Evolutionary conservation across 2,888 invertebrate genomes (phyloP).

Genomic region (Timema cristinae): DNA sequence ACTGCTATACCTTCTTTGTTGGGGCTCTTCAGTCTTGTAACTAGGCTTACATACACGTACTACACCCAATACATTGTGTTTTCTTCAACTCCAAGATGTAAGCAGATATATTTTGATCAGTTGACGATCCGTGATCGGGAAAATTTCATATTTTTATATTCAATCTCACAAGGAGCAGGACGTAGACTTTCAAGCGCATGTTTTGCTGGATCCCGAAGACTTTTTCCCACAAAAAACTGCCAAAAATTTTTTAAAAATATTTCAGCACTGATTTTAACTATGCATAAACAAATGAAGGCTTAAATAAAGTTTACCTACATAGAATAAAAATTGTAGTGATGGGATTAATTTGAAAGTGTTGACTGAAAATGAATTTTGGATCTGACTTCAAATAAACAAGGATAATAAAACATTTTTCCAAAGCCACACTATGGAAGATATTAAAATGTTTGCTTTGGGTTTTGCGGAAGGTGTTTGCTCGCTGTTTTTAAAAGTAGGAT

Average conservation of each 20-base stretch:
- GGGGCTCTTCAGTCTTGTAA: constrained; percentile 88
- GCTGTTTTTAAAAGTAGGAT: too few species aligned
- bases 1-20: constrained; percentile 86
- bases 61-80: constrained; percentile 92
- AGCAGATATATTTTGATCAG: constrained; percentile 87
- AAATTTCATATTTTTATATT: constrained; percentile 95
- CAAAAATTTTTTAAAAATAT: not conserved
- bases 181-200: constrained; percentile 90
- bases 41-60: constrained; percentile 98
- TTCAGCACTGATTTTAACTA: constrained; percentile 4
- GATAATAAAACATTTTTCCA: too few species aligned
- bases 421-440: too few species aligned
- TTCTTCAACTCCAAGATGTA: constrained; percentile 96
- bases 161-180: constrained; percentile 95
- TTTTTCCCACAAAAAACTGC: constrained; percentile 18
- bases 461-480: too few species aligned
- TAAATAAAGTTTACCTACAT: not conserved
- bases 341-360: too few species aligned
- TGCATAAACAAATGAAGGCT: not conserved
- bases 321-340: too few species aligned
- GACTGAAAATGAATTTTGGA: too few species aligned
- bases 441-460: too few species aligned
- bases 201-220: constrained; percentile 40
- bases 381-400: too few species aligned
- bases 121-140: constrained; percentile 97